These are phyloP conservation scores for Podabrus alpinus DNA, from an alignment of 2,888 invertebrate species.

Conservation along the genomic window DNA sequence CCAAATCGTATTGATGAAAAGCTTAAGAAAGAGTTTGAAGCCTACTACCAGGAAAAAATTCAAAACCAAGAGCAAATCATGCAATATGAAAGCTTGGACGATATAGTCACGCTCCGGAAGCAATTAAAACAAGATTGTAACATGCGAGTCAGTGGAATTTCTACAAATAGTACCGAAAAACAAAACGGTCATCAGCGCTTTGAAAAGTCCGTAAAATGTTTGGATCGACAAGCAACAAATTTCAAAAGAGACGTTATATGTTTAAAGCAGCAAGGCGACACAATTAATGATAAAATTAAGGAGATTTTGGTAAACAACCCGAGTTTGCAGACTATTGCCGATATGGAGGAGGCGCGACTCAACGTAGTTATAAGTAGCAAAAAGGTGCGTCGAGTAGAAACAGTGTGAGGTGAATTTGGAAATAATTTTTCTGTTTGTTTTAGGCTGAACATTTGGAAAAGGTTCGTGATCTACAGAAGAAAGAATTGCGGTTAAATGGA, in stretches of 20 bases:
- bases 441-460: slow-evolving; percentile 40
- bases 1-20: not conserved
- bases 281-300: slow-evolving; percentile 25
- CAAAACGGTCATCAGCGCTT: not conserved
- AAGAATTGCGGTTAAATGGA: slow-evolving; percentile 41
- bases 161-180: not conserved
- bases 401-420: not conserved
- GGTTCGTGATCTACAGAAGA: slow-evolving; percentile 37
- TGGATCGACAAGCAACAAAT: not conserved
- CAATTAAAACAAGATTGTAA: slow-evolving; percentile 46
- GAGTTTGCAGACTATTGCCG: slow-evolving; percentile 30
- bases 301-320: slow-evolving; percentile 34
- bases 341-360: slow-evolving; percentile 34
- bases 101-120: slow-evolving; percentile 34
- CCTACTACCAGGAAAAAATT: slow-evolving; percentile 15
- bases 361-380: slow-evolving; percentile 1
- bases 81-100: slow-evolving; percentile 25
- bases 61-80: slow-evolving; percentile 21
- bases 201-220: not conserved
- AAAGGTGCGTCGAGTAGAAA: slow-evolving; percentile 2
- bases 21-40: slow-evolving; percentile 3
- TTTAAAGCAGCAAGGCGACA: slow-evolving; percentile 39
- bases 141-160: not conserved
- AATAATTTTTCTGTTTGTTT: slow-evolving; percentile 9
- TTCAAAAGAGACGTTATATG: slow-evolving; percentile 40